Conservation (phyloP, 1,140 invertebrate genomes). For the Drosophila repleta region DNA sequence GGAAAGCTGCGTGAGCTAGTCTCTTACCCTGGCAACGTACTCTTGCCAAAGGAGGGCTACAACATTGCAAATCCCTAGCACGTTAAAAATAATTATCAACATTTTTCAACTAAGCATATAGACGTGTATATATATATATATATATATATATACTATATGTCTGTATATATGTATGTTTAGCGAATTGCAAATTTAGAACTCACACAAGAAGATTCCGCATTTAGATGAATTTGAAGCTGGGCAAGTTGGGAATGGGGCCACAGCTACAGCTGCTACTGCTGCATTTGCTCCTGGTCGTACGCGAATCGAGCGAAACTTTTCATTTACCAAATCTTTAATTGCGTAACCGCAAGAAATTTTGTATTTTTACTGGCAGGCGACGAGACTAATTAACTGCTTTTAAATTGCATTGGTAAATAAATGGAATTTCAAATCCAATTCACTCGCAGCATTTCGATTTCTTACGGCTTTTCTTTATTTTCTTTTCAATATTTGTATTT, state of each 20-base stretch:
- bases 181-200: constrained; percentile 62
- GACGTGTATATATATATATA: constrained; percentile 4
- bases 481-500: constrained; percentile 3
- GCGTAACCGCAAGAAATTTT: constrained; percentile 53
- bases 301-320: constrained; percentile 50
- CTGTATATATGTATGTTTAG: constrained; percentile 10
- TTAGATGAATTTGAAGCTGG: constrained; percentile 74
- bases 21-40: constrained; percentile 26
- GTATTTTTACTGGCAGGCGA: neutral
- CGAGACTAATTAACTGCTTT: constrained; percentile 12
- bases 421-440: constrained; percentile 12
- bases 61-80: constrained; percentile 77
- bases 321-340: constrained; percentile 64
- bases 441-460: neutral
- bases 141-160: constrained; percentile 10
- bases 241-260: constrained; percentile 57
- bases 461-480: neutral
- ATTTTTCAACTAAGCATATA: constrained; percentile 57
- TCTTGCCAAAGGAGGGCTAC: constrained; percentile 10
- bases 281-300: constrained; percentile 46
- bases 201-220: constrained; percentile 77
- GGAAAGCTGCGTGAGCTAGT: constrained; percentile 4
- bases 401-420: neutral
- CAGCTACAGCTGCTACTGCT: constrained; percentile 40
- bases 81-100: constrained; percentile 80